Conservation (phyloP, 2,888 invertebrate genomes). For the Tanaodytes sp. region DNA sequence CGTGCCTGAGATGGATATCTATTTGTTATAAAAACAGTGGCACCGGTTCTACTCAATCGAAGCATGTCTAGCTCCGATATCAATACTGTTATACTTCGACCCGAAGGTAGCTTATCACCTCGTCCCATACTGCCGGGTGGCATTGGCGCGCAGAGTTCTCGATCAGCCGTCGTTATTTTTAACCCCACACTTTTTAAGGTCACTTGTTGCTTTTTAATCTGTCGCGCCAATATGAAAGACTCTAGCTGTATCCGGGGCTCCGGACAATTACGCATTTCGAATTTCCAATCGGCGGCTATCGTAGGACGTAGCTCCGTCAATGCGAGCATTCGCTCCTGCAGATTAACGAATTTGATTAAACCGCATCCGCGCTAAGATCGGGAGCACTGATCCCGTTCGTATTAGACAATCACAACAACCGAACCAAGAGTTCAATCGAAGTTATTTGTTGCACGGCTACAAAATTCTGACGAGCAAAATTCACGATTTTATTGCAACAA, state of each 20-base stretch:
- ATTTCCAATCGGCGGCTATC: slow-evolving; percentile 56
- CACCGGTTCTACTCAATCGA: too few relatives aligned
- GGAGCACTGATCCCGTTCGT: slow-evolving; percentile 36
- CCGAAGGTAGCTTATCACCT: slow-evolving; percentile 60
- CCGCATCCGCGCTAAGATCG: slow-evolving; percentile 41
- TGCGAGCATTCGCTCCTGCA: slow-evolving; percentile 37
- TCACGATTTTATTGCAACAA: too few relatives aligned
- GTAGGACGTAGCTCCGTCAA: slow-evolving; percentile 43
- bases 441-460: too few relatives aligned
- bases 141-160: slow-evolving; percentile 66
- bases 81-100: slow-evolving; percentile 54
- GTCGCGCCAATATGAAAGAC: slow-evolving; percentile 58
- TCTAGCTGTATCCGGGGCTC: slow-evolving; percentile 53
- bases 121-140: slow-evolving; percentile 57
- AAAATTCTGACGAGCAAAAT: too few relatives aligned
- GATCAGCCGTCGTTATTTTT: slow-evolving; percentile 70
- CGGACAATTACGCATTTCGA: slow-evolving; percentile 57
- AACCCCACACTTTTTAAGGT: slow-evolving; percentile 70
- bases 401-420: too few relatives aligned
- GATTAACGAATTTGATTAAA: slow-evolving; percentile 53
- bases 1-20: too few relatives aligned
- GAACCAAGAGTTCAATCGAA: too few relatives aligned
- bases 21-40: too few relatives aligned
- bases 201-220: slow-evolving; percentile 73
- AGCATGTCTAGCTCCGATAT: slow-evolving; percentile 46